These are phyloP conservation scores for Morpho deidamia DNA, from an alignment of 2,888 invertebrate species.

Conservation along the genomic window DNA sequence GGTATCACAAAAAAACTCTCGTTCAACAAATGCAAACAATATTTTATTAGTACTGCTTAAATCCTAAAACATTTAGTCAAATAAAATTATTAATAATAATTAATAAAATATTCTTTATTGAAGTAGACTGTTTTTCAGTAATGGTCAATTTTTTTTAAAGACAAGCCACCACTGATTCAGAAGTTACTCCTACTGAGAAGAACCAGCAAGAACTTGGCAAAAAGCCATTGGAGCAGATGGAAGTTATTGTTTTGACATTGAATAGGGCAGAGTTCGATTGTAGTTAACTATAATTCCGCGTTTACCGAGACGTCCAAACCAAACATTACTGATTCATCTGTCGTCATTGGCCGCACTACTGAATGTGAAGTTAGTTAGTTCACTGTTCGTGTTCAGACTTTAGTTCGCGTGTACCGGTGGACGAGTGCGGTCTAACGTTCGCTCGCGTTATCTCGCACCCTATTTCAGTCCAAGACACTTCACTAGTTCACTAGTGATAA, in stretches of 20 bases:
- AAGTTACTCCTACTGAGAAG: not conserved
- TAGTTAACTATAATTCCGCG: constrained; percentile 18
- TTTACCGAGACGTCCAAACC: constrained; percentile 23
- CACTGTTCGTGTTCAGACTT: constrained; percentile 17
- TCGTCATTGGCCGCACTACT: constrained; percentile 26
- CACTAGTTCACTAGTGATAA: constrained; percentile 30
- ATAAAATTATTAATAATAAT: too few relatives aligned
- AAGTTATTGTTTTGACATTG: constrained; percentile 33
- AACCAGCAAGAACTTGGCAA: not conserved
- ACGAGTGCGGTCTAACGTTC: constrained; percentile 51
- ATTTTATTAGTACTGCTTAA: too few relatives aligned
- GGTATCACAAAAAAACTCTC: too few relatives aligned
- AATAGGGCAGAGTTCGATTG: constrained; percentile 23
- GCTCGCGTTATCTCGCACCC: constrained; percentile 43
- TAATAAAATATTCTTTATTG: not conserved
- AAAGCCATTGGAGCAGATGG: not conserved
- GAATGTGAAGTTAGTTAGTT: not conserved
- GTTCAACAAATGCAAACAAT: too few relatives aligned
- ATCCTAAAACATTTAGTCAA: too few relatives aligned
- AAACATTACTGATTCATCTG: constrained; percentile 61
- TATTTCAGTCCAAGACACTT: constrained; percentile 37
- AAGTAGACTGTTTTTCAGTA: not conserved
- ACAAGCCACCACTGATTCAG: not conserved
- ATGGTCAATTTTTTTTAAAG: not conserved
- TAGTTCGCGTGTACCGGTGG: constrained; percentile 66